Conservation (phyloP, 2,797 vertebrate genomes). For the Microctenopoma lineatum region DNA sequence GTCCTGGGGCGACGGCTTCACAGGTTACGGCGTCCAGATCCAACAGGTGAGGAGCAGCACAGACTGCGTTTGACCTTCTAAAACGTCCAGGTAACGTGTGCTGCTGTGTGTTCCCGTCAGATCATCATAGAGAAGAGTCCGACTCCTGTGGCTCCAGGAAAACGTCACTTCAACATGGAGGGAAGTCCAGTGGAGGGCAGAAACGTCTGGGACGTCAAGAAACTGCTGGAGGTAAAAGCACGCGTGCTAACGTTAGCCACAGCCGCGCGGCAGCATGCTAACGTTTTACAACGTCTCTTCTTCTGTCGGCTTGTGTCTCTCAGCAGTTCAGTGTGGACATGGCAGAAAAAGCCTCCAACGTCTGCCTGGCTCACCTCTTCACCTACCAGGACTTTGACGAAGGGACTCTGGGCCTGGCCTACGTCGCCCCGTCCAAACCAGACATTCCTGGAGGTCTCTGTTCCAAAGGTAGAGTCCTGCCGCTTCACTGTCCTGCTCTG, state of each 20-base stretch:
- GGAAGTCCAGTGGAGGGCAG: slow-evolving; percentile 84
- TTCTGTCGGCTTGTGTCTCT: slow-evolving; percentile 8
- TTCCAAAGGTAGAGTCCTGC: slow-evolving; percentile 87
- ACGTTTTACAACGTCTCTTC: background rate
- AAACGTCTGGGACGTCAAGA: slow-evolving; percentile 96
- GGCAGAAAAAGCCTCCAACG: slow-evolving; percentile 90
- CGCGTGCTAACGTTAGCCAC: background rate
- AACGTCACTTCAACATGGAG: slow-evolving; percentile 93
- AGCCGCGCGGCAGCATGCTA: background rate
- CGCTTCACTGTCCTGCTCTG: background rate
- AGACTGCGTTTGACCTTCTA: too few species aligned
- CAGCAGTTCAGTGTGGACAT: slow-evolving; percentile 98
- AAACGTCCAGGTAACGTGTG: too few species aligned
- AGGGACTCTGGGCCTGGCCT: slow-evolving; percentile 94
- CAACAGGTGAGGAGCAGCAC: slow-evolving; percentile 86
- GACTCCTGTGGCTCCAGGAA: slow-evolving; percentile 70
- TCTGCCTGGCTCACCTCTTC: slow-evolving; percentile 97
- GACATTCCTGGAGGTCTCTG: slow-evolving; percentile 95
- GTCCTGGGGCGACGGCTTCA: slow-evolving; percentile 89
- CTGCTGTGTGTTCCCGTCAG: slow-evolving; percentile 66
- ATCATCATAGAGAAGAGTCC: slow-evolving; percentile 92
- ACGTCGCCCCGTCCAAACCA: slow-evolving; percentile 91
- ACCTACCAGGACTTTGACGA: slow-evolving; percentile 98
- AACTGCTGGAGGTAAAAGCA: slow-evolving; percentile 89
- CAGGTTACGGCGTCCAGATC: slow-evolving; percentile 95